These are phyloP conservation scores for Acanthosoma haemorrhoidale DNA, from an alignment of 2,888 invertebrate genomes.

Conservation along the genomic window DNA sequence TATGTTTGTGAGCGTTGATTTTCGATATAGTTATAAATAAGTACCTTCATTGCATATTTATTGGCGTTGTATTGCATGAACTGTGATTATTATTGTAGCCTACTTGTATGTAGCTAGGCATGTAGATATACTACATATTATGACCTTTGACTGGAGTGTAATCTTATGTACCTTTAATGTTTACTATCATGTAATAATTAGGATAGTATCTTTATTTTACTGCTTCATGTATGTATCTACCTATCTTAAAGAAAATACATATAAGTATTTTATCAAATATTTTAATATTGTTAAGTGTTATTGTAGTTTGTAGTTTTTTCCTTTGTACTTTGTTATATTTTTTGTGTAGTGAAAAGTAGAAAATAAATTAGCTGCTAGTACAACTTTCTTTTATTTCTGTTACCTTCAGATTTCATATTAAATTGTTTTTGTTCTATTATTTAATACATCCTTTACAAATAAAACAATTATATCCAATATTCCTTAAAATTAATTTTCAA, in stretches of 20 bases:
- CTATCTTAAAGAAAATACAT: not conserved
- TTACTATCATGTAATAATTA: not conserved
- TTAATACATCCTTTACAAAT: too few species aligned
- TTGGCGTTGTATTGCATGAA: constrained; percentile 14
- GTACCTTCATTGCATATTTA: not conserved
- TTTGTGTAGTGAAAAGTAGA: not conserved
- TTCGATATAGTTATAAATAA: not conserved
- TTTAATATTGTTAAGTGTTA: not conserved
- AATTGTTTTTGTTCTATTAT: too few species aligned
- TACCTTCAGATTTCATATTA: too few species aligned
- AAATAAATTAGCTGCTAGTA: not conserved
- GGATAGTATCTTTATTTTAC: not conserved
- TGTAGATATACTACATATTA: too few species aligned
- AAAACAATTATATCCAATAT: too few species aligned
- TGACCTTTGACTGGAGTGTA: not conserved
- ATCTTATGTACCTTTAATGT: not conserved
- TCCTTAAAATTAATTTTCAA: too few species aligned
- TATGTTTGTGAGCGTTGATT: not conserved
- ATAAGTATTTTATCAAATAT: not conserved
- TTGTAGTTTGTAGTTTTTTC: not conserved
- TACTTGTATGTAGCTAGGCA: not conserved
- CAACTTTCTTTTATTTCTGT: not conserved
- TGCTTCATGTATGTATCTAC: not conserved
- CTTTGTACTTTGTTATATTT: constrained; percentile 10
- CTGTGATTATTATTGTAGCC: constrained; percentile 14